Evolutionary conservation across 35 echinoderm and acorn worm species (phyloP), one percentile per base, ranked within the genome.

Genomic region (Patiria miniata): DNA sequence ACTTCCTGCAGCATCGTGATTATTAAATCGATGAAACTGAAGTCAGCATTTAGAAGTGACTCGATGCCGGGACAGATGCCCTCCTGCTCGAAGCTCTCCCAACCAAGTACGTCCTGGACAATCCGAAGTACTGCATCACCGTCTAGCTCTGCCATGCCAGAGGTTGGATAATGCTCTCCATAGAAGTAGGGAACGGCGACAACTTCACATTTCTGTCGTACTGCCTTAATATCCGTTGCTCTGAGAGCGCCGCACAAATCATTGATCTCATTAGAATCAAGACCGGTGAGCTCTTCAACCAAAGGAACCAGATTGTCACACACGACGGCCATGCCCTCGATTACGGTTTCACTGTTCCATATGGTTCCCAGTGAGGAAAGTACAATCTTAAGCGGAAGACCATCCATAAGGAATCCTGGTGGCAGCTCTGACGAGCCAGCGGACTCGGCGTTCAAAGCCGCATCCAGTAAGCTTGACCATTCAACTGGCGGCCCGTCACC

Each of bases 181-280:
- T 94, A 69, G 14, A 83, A 78, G 8, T 79, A 6, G 30, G 93
- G 83, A 1, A 79, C 52, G 16, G 87, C 14, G 10, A 38, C 40
- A 29, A 86, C 88, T 29, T 91, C 88, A 21, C 93, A 94, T 40
- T 90, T 36, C 7, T 77, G 39, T 33, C 22, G 37, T 5, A 85
- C 39, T 2, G 30, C 2, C 2, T 59, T 18, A 14, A 51, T 36
- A 37, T 90, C 89, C 19, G 23, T 18, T 1, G 84, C 82, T 21
- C 0, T 5, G n/a, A 85, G n/a, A 55, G 32, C 17, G 6, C n/a
- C 39, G 39, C 89, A 90, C 0, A 85, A 16, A 10, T 37, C 44
- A 5, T 50, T 50, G 40, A 84, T 76, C 12, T 84, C 89, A 30
- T 40, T 4, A 22, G 14, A 14, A 18, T 22, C 19, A 73, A 73